Evolutionary conservation across 92 coral and sea anemone species (phyloP), one percentile per base, ranked within the genome.

Genomic region (Palythoa caribaeorum): DNA sequence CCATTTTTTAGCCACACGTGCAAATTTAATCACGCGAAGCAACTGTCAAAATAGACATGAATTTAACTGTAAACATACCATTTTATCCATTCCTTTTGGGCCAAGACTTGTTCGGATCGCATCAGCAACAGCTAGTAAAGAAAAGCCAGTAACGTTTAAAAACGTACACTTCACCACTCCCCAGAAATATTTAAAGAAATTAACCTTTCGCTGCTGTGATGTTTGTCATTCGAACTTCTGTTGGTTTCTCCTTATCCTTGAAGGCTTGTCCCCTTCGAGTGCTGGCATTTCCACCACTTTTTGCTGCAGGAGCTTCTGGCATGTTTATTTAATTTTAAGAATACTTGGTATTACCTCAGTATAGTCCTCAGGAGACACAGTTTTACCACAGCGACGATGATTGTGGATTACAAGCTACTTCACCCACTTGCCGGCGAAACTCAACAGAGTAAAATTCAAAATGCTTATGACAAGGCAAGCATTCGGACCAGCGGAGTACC

Each of bases 31-130:
- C 85, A 63, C 85, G 28, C 53, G 76, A 81, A 35, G 74, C 63
- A 81, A 39, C 86, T 81, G 86, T 81, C 86, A 81, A 81, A 84
- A 12, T 38, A 48, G n/a, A 65, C 51, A 48, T 38, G 52, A 17
- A 14, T 15, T 19, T 20, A 55, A 38, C 84, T 60, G 84, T 76
- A 63, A 84, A 89, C 90, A 83, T 88, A 96, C 99, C 99, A 96
- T 96, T 89, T 96, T 96, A 60, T 96, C 99, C 99, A 96, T 96
- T 68, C 99, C 99, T 92, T 94, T 96, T 38, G 99, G 99, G 7
- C 99, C 99, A 78, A 96, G 96, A 87, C 99, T 96, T 11, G 99
- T 96, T 38, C 99, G 90, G 83, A 96, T 94, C 15, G 99, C 98
- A 83, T 95, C 94, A n/a, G 99, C 96, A 68, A 96, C 96, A 70